Evolutionary conservation across 2,888 invertebrate genomes (phyloP).

Genomic region (Eupithecia tripunctaria): DNA sequence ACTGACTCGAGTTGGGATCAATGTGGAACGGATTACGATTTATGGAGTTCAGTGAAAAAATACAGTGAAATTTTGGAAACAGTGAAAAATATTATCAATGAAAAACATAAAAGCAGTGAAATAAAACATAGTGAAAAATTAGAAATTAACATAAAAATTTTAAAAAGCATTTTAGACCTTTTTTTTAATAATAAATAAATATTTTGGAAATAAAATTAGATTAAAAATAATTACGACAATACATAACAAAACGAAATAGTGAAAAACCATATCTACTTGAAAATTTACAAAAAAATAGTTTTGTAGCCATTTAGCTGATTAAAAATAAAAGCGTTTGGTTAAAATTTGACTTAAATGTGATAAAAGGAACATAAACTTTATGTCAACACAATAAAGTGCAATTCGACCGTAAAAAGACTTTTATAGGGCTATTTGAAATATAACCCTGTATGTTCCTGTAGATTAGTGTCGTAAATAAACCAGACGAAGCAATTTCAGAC

Average conservation of each 20-base stretch:
- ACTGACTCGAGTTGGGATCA: slow-evolving; percentile 54
- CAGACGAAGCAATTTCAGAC: not conserved
- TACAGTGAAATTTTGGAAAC: slow-evolving; percentile 1
- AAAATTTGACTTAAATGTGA: slow-evolving; percentile 39
- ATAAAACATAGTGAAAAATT: not conserved
- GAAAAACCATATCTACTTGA: slow-evolving; percentile 10
- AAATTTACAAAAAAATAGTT: slow-evolving; percentile 19
- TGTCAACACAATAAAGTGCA: slow-evolving; percentile 28
- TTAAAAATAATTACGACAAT: slow-evolving; percentile 2
- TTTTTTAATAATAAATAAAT: not conserved
- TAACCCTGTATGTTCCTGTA: slow-evolving; percentile 10
- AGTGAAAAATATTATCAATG: not conserved
- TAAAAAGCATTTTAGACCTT: too few species aligned
- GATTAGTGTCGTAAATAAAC: slow-evolving; percentile 4
- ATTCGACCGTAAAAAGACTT: slow-evolving; percentile 22
- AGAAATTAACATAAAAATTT: not conserved
- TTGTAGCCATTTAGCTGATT: slow-evolving; percentile 21
- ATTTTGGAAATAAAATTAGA: not conserved
- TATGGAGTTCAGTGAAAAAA: slow-evolving; percentile 22
- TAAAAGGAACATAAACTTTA: slow-evolving; percentile 34
- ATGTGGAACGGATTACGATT: slow-evolving; percentile 31
- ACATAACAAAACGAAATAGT: not conserved
- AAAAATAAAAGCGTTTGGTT: slow-evolving; percentile 6
- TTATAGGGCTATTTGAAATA: slow-evolving; percentile 15
- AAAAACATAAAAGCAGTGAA: not conserved